Evolutionary conservation across 2,797 vertebrate genomes (phyloP).

Genomic region (Cyprinella venusta): DNA sequence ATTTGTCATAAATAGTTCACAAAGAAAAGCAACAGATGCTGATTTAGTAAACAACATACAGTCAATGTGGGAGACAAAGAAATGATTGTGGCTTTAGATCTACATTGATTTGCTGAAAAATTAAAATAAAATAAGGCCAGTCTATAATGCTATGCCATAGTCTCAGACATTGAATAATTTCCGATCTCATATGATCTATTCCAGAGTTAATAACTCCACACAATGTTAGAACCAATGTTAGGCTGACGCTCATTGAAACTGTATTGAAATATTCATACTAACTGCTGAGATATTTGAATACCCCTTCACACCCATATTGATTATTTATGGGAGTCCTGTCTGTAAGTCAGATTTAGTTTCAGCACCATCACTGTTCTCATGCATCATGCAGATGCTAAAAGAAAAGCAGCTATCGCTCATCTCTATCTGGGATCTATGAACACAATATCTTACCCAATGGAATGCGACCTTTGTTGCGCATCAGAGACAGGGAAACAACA

Average conservation of each 20-base stretch:
- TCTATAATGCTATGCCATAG: constrained; percentile 5
- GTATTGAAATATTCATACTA: constrained; percentile 14
- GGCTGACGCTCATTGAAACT: not conserved
- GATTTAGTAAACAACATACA: not conserved
- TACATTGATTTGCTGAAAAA: not conserved
- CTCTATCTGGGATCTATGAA: constrained; percentile 8
- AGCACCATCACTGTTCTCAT: constrained; percentile 25
- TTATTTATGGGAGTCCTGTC: constrained; percentile 21
- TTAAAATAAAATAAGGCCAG: not conserved
- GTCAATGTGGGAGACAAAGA: not conserved
- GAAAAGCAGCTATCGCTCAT: constrained; percentile 19
- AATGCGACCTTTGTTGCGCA: constrained; percentile 87
- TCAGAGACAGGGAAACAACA: constrained; percentile 65
- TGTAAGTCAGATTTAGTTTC: constrained; percentile 48
- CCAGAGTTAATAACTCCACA: not conserved
- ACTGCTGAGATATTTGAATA: not conserved
- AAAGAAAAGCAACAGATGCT: constrained; percentile 13
- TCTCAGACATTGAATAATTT: not conserved
- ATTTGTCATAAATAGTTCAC: not conserved
- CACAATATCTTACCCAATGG: constrained; percentile 89
- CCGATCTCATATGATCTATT: not conserved
- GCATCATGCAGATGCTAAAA: constrained; percentile 23
- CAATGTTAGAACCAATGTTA: not conserved
- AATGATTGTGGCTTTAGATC: not conserved
- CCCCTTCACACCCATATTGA: constrained; percentile 8